A percentile compares a stretch with the other conserved stretches of the same genome.
Evolutionary conservation across 2,888 invertebrate species (phyloP).

Genomic region (Tuta absoluta): DNA sequence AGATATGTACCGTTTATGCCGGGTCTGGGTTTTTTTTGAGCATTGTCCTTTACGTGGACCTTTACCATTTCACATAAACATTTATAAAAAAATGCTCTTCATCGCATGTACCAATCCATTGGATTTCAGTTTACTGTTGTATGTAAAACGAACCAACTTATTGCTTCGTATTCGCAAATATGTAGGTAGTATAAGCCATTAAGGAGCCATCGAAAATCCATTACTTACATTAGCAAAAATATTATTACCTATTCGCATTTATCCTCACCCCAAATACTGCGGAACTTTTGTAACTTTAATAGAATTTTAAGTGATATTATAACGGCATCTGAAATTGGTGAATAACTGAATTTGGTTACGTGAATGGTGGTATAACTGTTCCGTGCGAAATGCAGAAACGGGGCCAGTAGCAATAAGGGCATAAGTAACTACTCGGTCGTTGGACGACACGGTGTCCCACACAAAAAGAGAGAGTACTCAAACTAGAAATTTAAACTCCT

Average conservation of each 20-base stretch:
- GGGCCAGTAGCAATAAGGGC: neutral
- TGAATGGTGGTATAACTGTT: conserved; percentile 15
- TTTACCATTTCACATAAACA: no score
- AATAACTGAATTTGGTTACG: conserved; percentile 14
- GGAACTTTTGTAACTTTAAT: conserved; percentile 17
- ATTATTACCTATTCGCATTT: neutral
- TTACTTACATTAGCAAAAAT: conserved; percentile 21
- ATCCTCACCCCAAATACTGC: neutral
- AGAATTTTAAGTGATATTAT: conserved; percentile 25
- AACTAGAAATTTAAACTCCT: no score
- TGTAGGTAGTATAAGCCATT: conserved; percentile 1
- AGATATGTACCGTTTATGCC: no score
- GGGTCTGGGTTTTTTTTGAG: no score
- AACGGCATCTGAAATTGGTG: conserved; percentile 15
- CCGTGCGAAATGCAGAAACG: conserved; percentile 8
- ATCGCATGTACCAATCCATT: no score
- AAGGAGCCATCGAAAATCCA: conserved; percentile 5
- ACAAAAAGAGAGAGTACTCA: no score
- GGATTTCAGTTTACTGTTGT: no score
- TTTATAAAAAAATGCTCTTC: no score
- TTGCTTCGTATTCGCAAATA: neutral
- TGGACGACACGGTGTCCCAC: neutral
- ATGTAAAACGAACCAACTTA: no score
- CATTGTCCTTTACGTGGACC: no score
- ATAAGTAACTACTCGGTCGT: no score